Evolutionary conservation across 2,797 vertebrate genomes (phyloP), one percentile per base, ranked within the genome.

Genomic region (Gila robusta): DNA sequence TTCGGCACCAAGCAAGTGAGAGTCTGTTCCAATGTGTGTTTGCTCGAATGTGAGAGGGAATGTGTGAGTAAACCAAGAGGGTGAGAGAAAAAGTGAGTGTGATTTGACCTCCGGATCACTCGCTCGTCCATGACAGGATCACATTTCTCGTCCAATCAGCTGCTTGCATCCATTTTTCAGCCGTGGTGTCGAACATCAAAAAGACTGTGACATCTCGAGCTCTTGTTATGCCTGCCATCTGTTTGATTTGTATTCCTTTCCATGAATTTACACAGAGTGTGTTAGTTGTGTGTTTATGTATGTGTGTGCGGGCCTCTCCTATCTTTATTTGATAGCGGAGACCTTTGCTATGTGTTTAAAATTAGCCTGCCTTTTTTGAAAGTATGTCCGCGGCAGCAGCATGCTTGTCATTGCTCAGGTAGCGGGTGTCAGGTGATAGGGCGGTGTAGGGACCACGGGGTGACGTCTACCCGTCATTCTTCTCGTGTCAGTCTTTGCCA

Each of bases 241-340:
- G 64, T 81, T 76, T 77, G 83, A 82, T 86, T 74, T 76, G 70
- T 70, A 56, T 80, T 69, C 19, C 41, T 83, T 69, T 84, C 76
- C 82, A 74, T 66, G 41, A 52, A 69, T 35, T 81, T 16, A 19
- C 44, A 28, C 79, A 73, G 35, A 87, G 86, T 90, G 85, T 90
- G 74, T 85, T 85, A 83, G 83, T 76, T 82, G 54, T 87, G 84
- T 86, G 83, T 76, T 37, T 78, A 37, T n/a, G 56, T 72, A 35
- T 69, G 71, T 85, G 70, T 82, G 72, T 83, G 56, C 49, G 78
- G 76, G 82, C 54, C 49, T 56, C 21, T 70, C 28, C 54, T 85
- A 83, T 79, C 77, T 85, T 72, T 86, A 86, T 88, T 86, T 79
- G 77, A 81, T 87, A 69, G n/a, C 35, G 35, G 56, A 85, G 85